phyloP scores from a whole-genome alignment of 1,140 invertebrate species.

The Brachionus angularis region DNA sequence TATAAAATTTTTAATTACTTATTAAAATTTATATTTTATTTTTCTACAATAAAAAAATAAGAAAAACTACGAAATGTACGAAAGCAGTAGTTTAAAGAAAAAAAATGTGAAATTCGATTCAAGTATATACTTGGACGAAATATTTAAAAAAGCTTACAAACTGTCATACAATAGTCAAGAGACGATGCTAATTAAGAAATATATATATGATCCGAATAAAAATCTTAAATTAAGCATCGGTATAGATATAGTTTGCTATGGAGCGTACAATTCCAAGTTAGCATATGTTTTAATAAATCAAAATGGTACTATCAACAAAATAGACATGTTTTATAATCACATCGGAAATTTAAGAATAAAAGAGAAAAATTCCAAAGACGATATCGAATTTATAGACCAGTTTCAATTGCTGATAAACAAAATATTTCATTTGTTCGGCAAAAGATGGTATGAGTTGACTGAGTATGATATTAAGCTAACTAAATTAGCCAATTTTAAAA shows the following conservation, averaged over 20 bases:
- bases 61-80: too few species aligned
- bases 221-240: neutral
- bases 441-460: constrained; percentile 13
- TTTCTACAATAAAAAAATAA: too few species aligned
- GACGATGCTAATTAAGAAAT: neutral
- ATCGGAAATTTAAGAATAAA: neutral
- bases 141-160: constrained; percentile 21
- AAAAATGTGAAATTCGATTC: constrained; percentile 36
- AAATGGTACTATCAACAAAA: neutral
- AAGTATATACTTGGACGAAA: constrained; percentile 2
- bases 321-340: neutral
- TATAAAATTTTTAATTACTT: too few species aligned
- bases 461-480: neutral
- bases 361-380: neutral
- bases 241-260: constrained; percentile 17
- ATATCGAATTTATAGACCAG: constrained; percentile 8
- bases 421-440: constrained; percentile 3
- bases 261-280: neutral
- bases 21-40: too few species aligned
- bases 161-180: neutral
- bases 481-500: constrained; percentile 5
- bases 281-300: neutral
- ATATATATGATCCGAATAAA: too few species aligned
- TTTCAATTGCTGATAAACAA: constrained; percentile 29
- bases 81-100: too few species aligned